Conservation (phyloP, 2,888 invertebrate species). For the Electrophaes corylata region DNA sequence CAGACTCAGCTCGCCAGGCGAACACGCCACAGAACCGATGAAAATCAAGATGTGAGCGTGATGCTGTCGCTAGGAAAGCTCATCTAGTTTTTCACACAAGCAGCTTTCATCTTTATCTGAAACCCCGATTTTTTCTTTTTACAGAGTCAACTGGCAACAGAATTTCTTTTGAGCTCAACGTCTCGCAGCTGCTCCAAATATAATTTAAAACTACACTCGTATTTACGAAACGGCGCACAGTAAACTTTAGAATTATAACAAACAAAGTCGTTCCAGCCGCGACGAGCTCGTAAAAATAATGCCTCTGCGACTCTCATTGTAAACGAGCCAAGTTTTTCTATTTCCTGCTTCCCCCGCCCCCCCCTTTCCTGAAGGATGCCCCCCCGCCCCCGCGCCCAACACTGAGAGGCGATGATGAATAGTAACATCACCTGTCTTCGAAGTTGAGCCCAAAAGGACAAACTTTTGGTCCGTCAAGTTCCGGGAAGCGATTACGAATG, state of each 20-base stretch:
- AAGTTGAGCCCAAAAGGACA: conserved; percentile 30
- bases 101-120: too few species aligned
- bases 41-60: too few species aligned
- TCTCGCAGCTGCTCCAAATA: conserved; percentile 21
- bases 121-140: neutral
- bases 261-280: conserved; percentile 51
- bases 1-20: too few species aligned
- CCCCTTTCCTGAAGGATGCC: conserved; percentile 12
- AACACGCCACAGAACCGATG: too few species aligned
- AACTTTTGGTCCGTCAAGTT: conserved; percentile 43
- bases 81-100: too few species aligned
- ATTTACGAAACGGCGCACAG: conserved; percentile 39
- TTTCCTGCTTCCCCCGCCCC: conserved; percentile 49
- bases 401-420: conserved; percentile 44
- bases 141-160: neutral
- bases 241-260: conserved; percentile 48
- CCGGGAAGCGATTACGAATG: conserved; percentile 40
- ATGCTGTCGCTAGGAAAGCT: too few species aligned
- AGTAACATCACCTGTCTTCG: conserved; percentile 49
- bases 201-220: conserved; percentile 31
- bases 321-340: conserved; percentile 68
- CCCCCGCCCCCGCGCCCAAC: conserved; percentile 9
- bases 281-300: conserved; percentile 54
- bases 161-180: neutral
- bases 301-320: conserved; percentile 52